Conservation (phyloP, 2,797 vertebrate genomes). For the Florisuga fusca region DNA sequence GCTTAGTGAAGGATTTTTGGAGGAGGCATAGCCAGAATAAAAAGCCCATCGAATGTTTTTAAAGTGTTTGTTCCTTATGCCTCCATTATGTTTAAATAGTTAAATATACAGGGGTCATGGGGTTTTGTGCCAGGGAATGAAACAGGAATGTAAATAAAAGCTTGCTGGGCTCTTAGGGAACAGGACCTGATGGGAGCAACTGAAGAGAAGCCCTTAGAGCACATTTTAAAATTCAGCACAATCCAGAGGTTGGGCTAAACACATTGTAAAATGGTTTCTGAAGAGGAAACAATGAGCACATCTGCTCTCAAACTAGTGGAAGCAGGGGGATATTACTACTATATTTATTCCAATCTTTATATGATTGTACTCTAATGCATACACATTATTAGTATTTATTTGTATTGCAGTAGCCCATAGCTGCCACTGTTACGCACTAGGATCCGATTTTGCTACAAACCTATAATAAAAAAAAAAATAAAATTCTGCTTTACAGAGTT, state of each 20-base stretch:
- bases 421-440: background rate
- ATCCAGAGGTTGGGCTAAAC: background rate
- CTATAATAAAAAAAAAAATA: background rate
- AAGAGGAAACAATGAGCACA: background rate
- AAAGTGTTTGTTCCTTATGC: background rate
- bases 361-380: background rate
- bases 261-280: background rate
- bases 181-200: background rate
- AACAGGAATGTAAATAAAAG: background rate
- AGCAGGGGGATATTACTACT: background rate
- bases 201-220: background rate
- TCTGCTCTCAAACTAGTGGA: background rate
- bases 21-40: background rate
- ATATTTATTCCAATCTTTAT: conserved; percentile 14
- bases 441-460: conserved; percentile 1
- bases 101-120: background rate
- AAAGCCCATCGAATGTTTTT: background rate
- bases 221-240: background rate
- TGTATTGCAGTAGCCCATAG: background rate
- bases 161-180: background rate
- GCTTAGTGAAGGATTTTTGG: background rate
- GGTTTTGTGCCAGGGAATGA: background rate
- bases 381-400: conserved; percentile 39
- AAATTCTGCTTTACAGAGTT: background rate
- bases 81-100: background rate